Evolutionary conservation across 2,888 invertebrate species (phyloP), one percentile per base, ranked within the genome.

Genomic region (Drosophila anceps): DNA sequence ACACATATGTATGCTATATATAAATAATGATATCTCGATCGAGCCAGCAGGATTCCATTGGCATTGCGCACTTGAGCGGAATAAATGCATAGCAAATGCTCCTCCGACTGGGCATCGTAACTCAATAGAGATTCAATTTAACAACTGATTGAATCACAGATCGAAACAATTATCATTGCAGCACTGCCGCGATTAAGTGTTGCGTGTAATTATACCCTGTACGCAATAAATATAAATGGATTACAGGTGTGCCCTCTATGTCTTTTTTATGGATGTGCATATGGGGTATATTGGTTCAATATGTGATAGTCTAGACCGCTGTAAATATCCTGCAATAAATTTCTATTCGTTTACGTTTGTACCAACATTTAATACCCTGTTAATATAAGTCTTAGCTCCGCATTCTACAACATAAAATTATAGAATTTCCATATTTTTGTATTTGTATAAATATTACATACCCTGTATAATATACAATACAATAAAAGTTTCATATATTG

Each of bases 81-180:
- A 73, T 76, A 76, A 76, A 73, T 73, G 76, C 73, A 76, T 73
- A 41, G 50, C 63, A 76, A 73, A 76, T 69, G 59, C 33, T 44
- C 18, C 24, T 51, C 24, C 8, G 13, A 35, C 29, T n/a, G 39
- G 15, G 46, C 15, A 33, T 39, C 50, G 41, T 29, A 69, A 39
- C 44, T 73, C 76, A 55, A 69, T 70, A 44, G 55, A 76, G 54
- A 18, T 55, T 46, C 51, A 60, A 76, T 66, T 72, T 48, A 24
- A 54, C 46, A 72, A 73, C 64, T 48, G 65, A 70, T 70, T 70
- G 65, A 55, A 63, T 70, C 43, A 55, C 60, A 69, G 44, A 46
- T 60, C 60, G 54, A 44, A 33, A 44, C 39, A 69, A 69, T 69
- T 70, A 59, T 59, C 69, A 59, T 67, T 39, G 18, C 37, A 39